Conservation (phyloP, 2,888 invertebrate species). For the Melanophora roralis region DNA sequence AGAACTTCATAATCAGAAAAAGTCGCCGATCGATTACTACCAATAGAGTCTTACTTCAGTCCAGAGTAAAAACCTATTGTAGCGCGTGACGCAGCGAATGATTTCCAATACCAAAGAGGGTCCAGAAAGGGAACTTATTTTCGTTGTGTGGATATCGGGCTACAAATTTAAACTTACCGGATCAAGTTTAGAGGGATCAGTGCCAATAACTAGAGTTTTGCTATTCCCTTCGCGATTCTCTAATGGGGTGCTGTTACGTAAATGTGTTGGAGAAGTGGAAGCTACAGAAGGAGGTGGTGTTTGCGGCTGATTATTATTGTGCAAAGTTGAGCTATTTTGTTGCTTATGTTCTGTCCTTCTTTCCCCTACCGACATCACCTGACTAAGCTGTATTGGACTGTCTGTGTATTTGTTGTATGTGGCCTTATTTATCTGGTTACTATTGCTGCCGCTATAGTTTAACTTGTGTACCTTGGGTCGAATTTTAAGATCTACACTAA, state of each 20-base stretch:
- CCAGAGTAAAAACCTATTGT: too few species aligned
- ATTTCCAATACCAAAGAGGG: too few species aligned
- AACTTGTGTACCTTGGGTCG: slow-evolving; percentile 49
- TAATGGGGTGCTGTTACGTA: slow-evolving; percentile 48
- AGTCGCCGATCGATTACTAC: too few species aligned
- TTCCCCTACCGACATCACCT: slow-evolving; percentile 64
- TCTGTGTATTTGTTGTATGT: slow-evolving; percentile 76
- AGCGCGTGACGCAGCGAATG: too few species aligned
- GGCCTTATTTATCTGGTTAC: slow-evolving; percentile 68
- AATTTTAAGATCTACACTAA: slow-evolving; percentile 62
- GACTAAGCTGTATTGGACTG: slow-evolving; percentile 73
- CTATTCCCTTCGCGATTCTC: slow-evolving; percentile 76
- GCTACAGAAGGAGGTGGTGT: slow-evolving; percentile 56
- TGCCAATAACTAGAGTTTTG: slow-evolving; percentile 83
- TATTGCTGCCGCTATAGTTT: slow-evolving; percentile 61
- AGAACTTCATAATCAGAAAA: too few species aligned
- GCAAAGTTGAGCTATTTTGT: slow-evolving; percentile 39
- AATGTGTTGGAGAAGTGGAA: slow-evolving; percentile 61
- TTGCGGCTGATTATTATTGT: slow-evolving; percentile 56
- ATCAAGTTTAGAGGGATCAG: slow-evolving; percentile 82
- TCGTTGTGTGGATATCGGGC: not conserved
- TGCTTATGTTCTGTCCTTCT: slow-evolving; percentile 62
- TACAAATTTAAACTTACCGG: slow-evolving; percentile 78
- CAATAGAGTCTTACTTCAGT: too few species aligned
- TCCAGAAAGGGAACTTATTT: too few species aligned